These are phyloP conservation scores for Ptilodon capucinus DNA, from an alignment of 2,888 invertebrate genomes.

Conservation along the genomic window DNA sequence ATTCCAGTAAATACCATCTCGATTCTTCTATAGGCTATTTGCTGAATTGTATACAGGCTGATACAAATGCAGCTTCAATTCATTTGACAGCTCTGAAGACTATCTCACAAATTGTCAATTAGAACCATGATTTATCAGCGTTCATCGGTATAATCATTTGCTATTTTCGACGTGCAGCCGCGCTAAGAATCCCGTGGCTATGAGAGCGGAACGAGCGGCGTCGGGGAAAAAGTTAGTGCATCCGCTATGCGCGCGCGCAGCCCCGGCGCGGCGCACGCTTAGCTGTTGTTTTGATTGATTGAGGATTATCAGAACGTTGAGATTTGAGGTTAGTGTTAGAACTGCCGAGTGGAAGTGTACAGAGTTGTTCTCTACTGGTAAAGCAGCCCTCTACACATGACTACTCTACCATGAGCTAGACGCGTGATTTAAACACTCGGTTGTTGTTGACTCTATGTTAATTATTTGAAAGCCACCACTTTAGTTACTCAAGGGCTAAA, in stretches of 20 bases:
- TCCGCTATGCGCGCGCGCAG: conserved; percentile 37
- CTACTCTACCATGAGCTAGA: no score
- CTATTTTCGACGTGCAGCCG: neutral
- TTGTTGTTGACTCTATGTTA: no score
- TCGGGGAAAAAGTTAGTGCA: conserved; percentile 33
- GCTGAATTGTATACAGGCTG: no score
- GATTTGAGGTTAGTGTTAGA: neutral
- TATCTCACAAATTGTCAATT: neutral
- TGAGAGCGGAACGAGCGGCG: conserved; percentile 48
- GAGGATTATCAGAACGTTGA: conserved; percentile 21
- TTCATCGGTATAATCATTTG: neutral
- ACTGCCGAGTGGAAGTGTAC: neutral
- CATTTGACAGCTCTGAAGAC: neutral
- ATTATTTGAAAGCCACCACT: no score
- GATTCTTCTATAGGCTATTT: no score
- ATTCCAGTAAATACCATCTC: no score
- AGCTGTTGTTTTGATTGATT: conserved; percentile 21
- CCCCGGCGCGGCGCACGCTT: conserved; percentile 7
- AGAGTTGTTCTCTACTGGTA: no score
- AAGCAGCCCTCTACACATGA: no score
- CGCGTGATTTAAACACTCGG: no score
- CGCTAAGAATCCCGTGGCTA: conserved; percentile 30
- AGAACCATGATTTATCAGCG: neutral
- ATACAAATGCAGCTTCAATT: no score
- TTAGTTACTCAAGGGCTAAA: no score